Conservation (phyloP, 2,888 invertebrate species). For the Sepiola atlantica region DNA sequence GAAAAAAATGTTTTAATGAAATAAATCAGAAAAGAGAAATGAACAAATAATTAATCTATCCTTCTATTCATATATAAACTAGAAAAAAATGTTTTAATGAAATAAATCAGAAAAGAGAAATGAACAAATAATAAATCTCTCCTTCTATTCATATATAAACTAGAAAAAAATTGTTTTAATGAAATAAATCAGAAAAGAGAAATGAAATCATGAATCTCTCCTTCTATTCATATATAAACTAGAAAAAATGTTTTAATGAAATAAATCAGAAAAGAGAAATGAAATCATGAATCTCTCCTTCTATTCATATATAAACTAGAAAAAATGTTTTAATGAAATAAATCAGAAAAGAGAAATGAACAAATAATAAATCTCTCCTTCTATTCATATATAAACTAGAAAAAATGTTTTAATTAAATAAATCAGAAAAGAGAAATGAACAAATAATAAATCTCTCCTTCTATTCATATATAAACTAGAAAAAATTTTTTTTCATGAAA, state of each 20-base stretch:
- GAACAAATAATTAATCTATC: background rate
- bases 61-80: too few relatives aligned
- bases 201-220: background rate
- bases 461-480: background rate
- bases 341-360: background rate
- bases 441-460: background rate
- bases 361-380: background rate
- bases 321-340: background rate
- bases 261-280: background rate
- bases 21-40: background rate
- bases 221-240: too few relatives aligned
- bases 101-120: background rate
- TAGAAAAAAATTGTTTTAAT: background rate
- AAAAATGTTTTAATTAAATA: background rate
- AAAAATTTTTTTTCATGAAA: background rate
- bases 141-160: too few relatives aligned
- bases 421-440: background rate
- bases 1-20: background rate
- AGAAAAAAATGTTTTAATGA: background rate
- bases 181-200: background rate
- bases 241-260: background rate
- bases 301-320: background rate
- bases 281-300: background rate
- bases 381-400: background rate
- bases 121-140: background rate